phyloP scores from a whole-genome alignment of 2,888 invertebrate species.

The Mythimna lalbum region DNA sequence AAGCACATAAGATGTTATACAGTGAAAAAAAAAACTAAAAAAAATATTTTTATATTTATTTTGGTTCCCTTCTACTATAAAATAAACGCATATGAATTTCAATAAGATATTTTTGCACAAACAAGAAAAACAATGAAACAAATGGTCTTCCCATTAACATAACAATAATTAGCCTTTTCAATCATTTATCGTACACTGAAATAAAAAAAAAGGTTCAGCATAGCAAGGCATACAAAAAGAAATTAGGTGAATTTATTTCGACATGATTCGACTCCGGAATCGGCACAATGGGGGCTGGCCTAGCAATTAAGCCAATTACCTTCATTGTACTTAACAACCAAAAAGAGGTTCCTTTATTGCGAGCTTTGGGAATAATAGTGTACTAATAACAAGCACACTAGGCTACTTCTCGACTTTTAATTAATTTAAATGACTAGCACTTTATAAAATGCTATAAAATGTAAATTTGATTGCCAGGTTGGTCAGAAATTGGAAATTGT shows the following conservation, averaged over 20 bases:
- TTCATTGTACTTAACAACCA: constrained; percentile 60
- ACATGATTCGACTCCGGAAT: constrained; percentile 60
- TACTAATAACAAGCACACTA: constrained; percentile 52
- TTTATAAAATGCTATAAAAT: constrained; percentile 46
- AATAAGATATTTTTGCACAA: background rate
- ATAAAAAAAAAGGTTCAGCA: constrained; percentile 40
- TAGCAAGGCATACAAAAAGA: constrained; percentile 42
- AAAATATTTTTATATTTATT: too few species aligned
- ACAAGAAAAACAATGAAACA: background rate
- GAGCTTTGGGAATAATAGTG: constrained; percentile 56
- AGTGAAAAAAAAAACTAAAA: too few species aligned
- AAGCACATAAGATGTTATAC: too few species aligned
- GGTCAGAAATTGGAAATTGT: constrained; percentile 18
- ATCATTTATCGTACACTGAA: constrained; percentile 28
- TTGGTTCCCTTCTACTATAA: too few species aligned
- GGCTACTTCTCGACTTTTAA: constrained; percentile 35
- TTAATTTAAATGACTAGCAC: constrained; percentile 53
- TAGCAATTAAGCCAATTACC: constrained; percentile 63
- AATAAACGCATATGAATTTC: too few species aligned
- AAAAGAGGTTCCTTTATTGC: constrained; percentile 59
- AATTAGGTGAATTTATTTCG: constrained; percentile 60
- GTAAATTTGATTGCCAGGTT: constrained; percentile 36
- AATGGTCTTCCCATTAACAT: constrained; percentile 11
- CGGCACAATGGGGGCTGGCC: constrained; percentile 46
- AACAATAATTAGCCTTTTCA: constrained; percentile 41